phyloP scores from a whole-genome alignment of 2,113 vertebrate genomes.

The Lichenostomus cassidix region DNA sequence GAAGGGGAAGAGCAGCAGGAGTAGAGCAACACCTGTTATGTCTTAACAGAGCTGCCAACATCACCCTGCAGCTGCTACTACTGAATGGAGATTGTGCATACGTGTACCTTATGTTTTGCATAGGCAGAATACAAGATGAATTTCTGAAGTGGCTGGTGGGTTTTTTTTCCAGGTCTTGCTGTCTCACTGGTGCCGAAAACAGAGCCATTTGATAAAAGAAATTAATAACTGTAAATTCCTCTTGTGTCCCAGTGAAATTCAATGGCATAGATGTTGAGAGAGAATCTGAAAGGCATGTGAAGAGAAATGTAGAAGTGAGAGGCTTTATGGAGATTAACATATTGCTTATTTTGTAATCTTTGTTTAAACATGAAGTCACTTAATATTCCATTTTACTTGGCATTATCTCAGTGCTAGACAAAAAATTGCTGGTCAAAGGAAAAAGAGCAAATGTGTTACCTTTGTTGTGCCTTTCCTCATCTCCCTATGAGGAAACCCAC shows the following conservation, averaged over 20 bases:
- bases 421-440: not conserved
- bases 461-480: rapidly evolving
- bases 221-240: not conserved
- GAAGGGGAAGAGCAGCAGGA: not conserved
- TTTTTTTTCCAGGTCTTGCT: not conserved
- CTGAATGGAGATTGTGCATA: not conserved
- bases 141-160: not conserved
- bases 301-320: not conserved
- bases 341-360: not conserved
- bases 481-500: not conserved
- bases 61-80: not conserved
- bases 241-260: not conserved
- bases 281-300: not conserved
- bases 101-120: not conserved
- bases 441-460: not conserved
- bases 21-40: not conserved
- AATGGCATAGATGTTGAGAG: not conserved
- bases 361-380: not conserved
- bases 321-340: not conserved
- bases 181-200: not conserved
- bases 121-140: not conserved
- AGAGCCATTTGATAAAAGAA: not conserved
- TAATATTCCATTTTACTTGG: not conserved
- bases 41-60: not conserved
- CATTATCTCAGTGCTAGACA: not conserved